A percentile compares a stretch with the other conserved stretches of the same genome.
Evolutionary conservation across 2,797 vertebrate species (phyloP).

Genomic region (Cottoperca gobio): DNA sequence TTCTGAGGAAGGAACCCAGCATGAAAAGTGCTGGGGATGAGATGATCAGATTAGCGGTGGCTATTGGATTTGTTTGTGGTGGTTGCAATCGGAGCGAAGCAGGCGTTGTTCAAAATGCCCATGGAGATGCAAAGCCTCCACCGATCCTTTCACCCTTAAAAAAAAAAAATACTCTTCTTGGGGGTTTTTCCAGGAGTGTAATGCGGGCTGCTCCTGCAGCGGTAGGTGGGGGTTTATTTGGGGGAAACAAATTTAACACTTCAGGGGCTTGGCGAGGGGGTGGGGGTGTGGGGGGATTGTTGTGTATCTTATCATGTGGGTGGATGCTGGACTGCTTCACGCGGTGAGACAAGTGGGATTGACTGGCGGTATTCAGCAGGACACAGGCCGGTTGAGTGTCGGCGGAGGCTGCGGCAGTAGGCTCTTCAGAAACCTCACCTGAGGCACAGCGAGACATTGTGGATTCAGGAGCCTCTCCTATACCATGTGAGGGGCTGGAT

Average conservation of each 20-base stretch:
- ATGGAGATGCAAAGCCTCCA: constrained; percentile 87
- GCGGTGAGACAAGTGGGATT: constrained; percentile 86
- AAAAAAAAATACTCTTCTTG: constrained; percentile 78
- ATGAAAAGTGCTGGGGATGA: constrained; percentile 93
- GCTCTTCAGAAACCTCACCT: constrained; percentile 77
- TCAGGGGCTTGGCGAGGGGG: constrained; percentile 78
- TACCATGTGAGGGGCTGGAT: constrained; percentile 64
- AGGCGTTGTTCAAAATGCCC: constrained; percentile 90
- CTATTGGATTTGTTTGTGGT: constrained; percentile 94
- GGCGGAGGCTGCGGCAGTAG: constrained; percentile 50
- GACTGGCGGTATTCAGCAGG: constrained; percentile 83
- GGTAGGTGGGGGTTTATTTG: constrained; percentile 73
- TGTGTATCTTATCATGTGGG: constrained; percentile 84
- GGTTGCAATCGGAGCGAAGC: constrained; percentile 92
- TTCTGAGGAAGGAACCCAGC: constrained; percentile 92
- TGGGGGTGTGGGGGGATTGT: constrained; percentile 20
- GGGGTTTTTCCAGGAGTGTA: constrained; percentile 75
- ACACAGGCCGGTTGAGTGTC: constrained; percentile 66
- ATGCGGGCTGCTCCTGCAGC: constrained; percentile 75
- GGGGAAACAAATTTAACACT: constrained; percentile 85
- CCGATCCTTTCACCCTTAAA: constrained; percentile 83
- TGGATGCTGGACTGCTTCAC: constrained; percentile 84
- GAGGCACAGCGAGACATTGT: constrained; percentile 74
- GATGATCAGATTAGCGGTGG: constrained; percentile 95
- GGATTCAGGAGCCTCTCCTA: constrained; percentile 72